phyloP scores from a whole-genome alignment of 2,888 invertebrate species.

The Acanthoscelides obtectus region DNA sequence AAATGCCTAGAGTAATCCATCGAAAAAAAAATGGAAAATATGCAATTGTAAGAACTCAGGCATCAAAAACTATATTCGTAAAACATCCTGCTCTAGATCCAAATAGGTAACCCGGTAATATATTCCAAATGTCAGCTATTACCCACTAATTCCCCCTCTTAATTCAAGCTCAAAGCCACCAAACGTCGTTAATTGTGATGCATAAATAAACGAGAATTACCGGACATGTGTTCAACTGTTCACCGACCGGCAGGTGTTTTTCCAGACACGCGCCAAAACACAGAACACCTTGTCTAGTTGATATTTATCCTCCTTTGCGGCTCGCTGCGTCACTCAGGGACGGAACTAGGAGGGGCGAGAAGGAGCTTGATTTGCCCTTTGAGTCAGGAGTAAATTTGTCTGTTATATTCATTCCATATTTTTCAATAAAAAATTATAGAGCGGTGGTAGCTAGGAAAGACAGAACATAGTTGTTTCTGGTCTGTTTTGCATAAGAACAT shows the following conservation, averaged over 20 bases:
- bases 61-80: too few species aligned
- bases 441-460: too few species aligned
- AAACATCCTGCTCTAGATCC: too few species aligned
- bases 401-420: too few species aligned
- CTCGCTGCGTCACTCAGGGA: background rate
- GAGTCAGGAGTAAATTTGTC: too few species aligned
- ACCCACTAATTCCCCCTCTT: background rate
- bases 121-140: background rate
- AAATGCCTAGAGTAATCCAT: too few species aligned
- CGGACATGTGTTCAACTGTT: conserved; percentile 38
- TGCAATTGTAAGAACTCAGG: too few species aligned
- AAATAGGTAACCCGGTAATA: background rate
- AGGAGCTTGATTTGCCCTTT: too few species aligned
- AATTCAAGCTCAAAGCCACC: background rate
- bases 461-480: too few species aligned
- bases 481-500: too few species aligned
- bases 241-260: conserved; percentile 22
- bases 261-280: conserved; percentile 36
- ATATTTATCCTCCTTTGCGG: conserved; percentile 30
- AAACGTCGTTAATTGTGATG: background rate
- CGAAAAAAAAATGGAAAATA: too few species aligned
- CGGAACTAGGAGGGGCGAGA: background rate
- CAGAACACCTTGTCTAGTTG: conserved; percentile 38
- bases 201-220: conserved; percentile 20
- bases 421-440: too few species aligned